Evolutionary conservation across 2,113 vertebrate genomes (phyloP).

Genomic region (Echinops telfairi): DNA sequence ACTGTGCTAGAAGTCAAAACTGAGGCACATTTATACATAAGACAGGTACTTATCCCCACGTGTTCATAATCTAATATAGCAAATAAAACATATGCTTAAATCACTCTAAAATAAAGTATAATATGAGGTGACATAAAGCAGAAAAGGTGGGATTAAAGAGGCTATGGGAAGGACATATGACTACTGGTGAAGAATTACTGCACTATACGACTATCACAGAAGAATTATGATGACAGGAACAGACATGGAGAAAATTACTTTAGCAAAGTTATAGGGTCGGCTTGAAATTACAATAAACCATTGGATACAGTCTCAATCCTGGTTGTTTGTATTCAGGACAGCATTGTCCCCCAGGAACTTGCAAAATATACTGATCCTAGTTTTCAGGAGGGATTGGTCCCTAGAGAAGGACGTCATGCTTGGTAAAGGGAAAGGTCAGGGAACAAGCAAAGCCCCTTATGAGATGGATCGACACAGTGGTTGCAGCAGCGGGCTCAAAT

Average conservation of each 20-base stretch:
- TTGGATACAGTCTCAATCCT: neutral
- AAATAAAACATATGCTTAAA: constrained; percentile 33
- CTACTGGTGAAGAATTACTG: neutral
- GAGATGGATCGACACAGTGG: no score
- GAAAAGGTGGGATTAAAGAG: neutral
- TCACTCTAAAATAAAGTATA: neutral
- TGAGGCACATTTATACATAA: neutral
- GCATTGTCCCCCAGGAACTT: neutral
- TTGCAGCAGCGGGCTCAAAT: no score
- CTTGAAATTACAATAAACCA: neutral
- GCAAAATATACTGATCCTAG: neutral
- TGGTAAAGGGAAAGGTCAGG: no score
- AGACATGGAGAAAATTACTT: neutral
- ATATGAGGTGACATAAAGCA: neutral
- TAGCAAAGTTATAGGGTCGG: neutral
- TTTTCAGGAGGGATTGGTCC: no score
- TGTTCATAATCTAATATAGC: constrained; percentile 38
- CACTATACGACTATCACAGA: constrained; percentile 3
- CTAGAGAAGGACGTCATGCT: no score
- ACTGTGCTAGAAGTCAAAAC: neutral
- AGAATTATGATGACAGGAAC: neutral
- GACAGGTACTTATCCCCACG: neutral
- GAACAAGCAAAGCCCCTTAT: no score
- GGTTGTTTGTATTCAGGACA: neutral
- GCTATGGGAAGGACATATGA: neutral